phyloP scores from a whole-genome alignment of 2,797 vertebrate species.

The Nasua narica region DNA sequence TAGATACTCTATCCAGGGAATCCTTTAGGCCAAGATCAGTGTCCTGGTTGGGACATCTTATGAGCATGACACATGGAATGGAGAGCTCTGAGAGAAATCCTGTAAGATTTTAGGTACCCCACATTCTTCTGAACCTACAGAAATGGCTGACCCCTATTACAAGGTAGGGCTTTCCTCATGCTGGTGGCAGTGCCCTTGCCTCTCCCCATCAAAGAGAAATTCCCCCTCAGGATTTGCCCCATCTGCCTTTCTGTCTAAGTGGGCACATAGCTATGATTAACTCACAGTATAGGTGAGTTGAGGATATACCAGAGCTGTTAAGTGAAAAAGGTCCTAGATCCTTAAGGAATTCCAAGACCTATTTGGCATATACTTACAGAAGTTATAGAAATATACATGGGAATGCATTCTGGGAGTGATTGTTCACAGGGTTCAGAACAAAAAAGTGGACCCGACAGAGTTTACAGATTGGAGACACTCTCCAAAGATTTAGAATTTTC shows the following conservation, averaged over 20 bases:
- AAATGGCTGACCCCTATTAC: not conserved
- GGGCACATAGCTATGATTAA: not conserved
- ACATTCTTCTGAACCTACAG: not conserved
- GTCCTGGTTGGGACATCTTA: not conserved
- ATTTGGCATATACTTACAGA: not conserved
- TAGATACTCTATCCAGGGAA: not conserved
- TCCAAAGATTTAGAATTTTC: not conserved
- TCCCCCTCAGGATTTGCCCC: not conserved
- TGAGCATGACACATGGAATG: not conserved
- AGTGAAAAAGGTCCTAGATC: not conserved
- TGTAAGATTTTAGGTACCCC: not conserved
- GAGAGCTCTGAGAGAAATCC: not conserved
- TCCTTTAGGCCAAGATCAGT: not conserved
- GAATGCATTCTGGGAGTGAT: not conserved
- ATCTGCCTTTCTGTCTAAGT: too few relatives aligned
- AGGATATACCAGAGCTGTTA: not conserved
- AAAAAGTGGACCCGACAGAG: not conserved
- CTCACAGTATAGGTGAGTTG: not conserved
- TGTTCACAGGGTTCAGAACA: not conserved
- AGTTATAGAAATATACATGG: not conserved
- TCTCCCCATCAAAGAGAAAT: not conserved
- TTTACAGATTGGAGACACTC: not conserved
- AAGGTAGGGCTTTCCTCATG: not conserved
- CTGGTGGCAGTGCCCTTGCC: not conserved
- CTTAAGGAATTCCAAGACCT: not conserved